phyloP scores from a whole-genome alignment of 2,888 invertebrate genomes.

The Neocrepidodera transversa region DNA sequence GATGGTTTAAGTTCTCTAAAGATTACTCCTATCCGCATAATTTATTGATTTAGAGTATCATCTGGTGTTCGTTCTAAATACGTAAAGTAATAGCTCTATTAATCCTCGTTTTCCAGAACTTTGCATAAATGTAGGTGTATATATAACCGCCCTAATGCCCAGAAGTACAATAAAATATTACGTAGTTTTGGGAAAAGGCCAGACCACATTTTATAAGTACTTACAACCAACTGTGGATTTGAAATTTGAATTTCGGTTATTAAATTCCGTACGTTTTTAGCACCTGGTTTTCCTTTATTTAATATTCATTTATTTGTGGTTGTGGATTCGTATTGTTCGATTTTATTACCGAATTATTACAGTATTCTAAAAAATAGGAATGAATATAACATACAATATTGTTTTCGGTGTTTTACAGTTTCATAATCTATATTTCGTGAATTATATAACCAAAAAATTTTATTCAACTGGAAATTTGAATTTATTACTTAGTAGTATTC shows the following conservation, averaged over 20 bases:
- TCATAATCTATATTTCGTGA: too few relatives aligned
- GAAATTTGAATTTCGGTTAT: neutral
- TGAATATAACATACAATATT: too few relatives aligned
- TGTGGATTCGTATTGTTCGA: too few relatives aligned
- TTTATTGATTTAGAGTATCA: slow-evolving; percentile 14
- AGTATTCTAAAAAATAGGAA: too few relatives aligned
- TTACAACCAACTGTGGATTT: slow-evolving; percentile 19
- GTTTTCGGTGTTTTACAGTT: too few relatives aligned
- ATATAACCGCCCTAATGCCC: slow-evolving; percentile 14
- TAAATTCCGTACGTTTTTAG: too few relatives aligned
- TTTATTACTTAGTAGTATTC: too few relatives aligned
- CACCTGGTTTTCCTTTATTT: too few relatives aligned
- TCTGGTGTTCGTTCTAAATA: slow-evolving; percentile 19
- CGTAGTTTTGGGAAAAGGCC: slow-evolving; percentile 15
- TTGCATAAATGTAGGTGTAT: slow-evolving; percentile 4
- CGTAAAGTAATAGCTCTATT: slow-evolving; percentile 14
- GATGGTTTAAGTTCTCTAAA: neutral
- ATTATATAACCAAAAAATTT: too few relatives aligned
- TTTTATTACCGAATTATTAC: too few relatives aligned
- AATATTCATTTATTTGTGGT: too few relatives aligned
- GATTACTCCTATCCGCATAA: slow-evolving; percentile 6
- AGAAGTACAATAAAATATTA: slow-evolving; percentile 15
- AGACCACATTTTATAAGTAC: slow-evolving; percentile 7
- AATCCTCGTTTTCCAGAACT: slow-evolving; percentile 16
- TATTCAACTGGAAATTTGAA: too few relatives aligned